These are phyloP conservation scores for Brenthis hecate DNA, from an alignment of 2,888 invertebrate genomes.

Conservation along the genomic window DNA sequence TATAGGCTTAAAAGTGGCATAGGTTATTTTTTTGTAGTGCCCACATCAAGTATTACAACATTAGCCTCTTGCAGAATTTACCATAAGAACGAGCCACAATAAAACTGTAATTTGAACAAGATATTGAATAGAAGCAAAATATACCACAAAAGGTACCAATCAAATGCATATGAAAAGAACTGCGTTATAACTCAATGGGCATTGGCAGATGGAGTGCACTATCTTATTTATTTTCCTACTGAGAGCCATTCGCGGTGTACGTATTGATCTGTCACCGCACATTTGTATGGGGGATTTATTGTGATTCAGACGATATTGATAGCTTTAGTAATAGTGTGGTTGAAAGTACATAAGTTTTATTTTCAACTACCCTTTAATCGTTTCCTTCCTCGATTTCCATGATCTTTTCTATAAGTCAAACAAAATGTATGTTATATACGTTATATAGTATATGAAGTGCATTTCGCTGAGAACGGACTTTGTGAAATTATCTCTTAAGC, in stretches of 20 bases:
- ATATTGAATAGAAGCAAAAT: neutral
- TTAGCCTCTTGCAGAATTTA: too few relatives aligned
- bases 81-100: too few relatives aligned
- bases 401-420: too few relatives aligned
- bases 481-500: too few relatives aligned
- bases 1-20: too few relatives aligned
- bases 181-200: conserved; percentile 41
- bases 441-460: too few relatives aligned
- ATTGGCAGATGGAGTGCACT: conserved; percentile 44
- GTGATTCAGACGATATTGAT: conserved; percentile 49
- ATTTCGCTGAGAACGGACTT: too few relatives aligned
- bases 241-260: conserved; percentile 56
- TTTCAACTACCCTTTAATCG: conserved; percentile 1
- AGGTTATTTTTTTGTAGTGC: too few relatives aligned
- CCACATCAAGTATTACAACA: too few relatives aligned
- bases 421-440: too few relatives aligned
- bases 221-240: conserved; percentile 63
- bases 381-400: neutral
- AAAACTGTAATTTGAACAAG: too few relatives aligned
- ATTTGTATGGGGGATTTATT: conserved; percentile 50
- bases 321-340: conserved; percentile 16
- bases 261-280: conserved; percentile 58
- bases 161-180: conserved; percentile 2
- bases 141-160: neutral
- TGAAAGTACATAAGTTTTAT: neutral